phyloP scores from a whole-genome alignment of 2,888 invertebrate genomes.

The Gari tellinella region DNA sequence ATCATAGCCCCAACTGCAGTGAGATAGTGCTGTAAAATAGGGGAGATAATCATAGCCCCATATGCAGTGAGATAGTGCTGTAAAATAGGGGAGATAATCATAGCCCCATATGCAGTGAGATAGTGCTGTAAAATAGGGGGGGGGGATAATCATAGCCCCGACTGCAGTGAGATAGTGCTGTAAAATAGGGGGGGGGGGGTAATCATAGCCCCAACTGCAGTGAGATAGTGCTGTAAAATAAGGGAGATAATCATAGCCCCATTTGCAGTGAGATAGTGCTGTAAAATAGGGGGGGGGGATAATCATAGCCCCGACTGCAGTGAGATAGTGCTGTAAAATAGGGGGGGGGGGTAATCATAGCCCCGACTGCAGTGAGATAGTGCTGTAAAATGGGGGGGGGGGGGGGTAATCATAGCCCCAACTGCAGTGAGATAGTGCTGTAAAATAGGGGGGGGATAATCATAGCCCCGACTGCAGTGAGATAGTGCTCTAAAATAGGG shows the following conservation, averaged over 20 bases:
- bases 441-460: no score
- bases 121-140: slow-evolving; percentile 80
- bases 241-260: slow-evolving; percentile 91
- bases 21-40: no score
- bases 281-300: slow-evolving; percentile 87
- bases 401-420: no score
- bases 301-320: slow-evolving; percentile 92
- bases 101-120: no score
- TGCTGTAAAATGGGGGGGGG: no score
- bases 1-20: no score
- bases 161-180: slow-evolving; percentile 89
- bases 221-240: slow-evolving; percentile 83
- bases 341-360: background rate
- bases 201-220: slow-evolving; percentile 92
- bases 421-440: no score
- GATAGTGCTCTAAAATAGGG: no score
- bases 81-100: no score
- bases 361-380: slow-evolving; percentile 18
- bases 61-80: no score
- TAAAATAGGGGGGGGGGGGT: slow-evolving; percentile 90
- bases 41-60: no score
- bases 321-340: slow-evolving; percentile 83
- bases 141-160: slow-evolving; percentile 91
- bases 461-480: no score
- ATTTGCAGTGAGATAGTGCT: slow-evolving; percentile 89